phyloP scores from a whole-genome alignment of 2,888 invertebrate genomes.

The Drosophila merina region DNA sequence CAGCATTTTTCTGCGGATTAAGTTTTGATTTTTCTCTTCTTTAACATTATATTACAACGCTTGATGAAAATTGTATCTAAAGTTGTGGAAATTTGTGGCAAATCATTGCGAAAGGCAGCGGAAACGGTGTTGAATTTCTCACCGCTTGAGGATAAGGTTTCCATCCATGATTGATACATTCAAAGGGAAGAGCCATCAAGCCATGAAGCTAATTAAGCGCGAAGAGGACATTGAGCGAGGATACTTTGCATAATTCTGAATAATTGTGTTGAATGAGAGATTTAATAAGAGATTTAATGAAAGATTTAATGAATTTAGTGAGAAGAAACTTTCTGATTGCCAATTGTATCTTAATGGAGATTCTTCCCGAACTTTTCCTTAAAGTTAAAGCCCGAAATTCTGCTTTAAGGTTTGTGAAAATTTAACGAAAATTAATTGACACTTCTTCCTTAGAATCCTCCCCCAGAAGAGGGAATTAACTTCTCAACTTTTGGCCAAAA shows the following conservation, averaged over 20 bases:
- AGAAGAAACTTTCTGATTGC: slow-evolving; percentile 4
- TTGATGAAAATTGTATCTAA: slow-evolving; percentile 14
- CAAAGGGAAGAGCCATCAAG: neutral
- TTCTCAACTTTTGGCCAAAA: slow-evolving; percentile 15
- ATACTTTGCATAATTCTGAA: slow-evolving; percentile 19
- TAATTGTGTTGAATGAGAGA: neutral
- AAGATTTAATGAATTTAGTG: neutral
- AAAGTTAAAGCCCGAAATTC: neutral
- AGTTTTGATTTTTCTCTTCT: slow-evolving; percentile 11
- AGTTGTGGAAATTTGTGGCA: neutral
- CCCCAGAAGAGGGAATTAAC: neutral
- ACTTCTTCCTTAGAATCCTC: neutral
- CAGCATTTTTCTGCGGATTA: slow-evolving; percentile 8
- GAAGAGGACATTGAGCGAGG: neutral
- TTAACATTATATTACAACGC: neutral
- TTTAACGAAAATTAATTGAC: slow-evolving; percentile 7
- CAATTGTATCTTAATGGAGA: slow-evolving; percentile 8
- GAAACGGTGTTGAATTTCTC: slow-evolving; percentile 18
- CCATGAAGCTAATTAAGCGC: slow-evolving; percentile 17
- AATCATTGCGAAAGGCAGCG: neutral
- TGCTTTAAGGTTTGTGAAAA: neutral
- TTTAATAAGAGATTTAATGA: neutral
- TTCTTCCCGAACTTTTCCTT: neutral
- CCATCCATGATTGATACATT: slow-evolving; percentile 23
- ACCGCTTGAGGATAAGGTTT: slow-evolving; percentile 4